These are phyloP conservation scores for Ataeniobius toweri DNA, from an alignment of 2,797 vertebrate genomes.

Conservation along the genomic window DNA sequence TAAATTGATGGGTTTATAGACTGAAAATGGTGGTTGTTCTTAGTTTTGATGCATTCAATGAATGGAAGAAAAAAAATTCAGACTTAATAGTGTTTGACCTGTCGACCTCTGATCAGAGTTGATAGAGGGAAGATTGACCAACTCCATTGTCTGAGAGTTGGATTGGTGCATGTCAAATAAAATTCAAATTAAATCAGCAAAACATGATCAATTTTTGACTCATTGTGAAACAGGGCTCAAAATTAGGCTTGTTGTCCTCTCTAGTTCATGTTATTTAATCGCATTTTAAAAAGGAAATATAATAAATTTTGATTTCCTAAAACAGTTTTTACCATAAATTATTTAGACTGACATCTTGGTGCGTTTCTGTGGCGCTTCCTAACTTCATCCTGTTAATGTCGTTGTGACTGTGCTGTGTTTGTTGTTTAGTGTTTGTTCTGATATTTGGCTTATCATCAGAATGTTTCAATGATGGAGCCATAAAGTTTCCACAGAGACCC, in stretches of 20 bases:
- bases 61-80: not conserved
- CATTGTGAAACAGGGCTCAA: not conserved
- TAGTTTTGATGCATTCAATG: not conserved
- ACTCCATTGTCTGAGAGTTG: not conserved
- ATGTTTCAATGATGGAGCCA: not conserved
- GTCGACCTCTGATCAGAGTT: not conserved
- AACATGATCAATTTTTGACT: not conserved
- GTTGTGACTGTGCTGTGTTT: not conserved
- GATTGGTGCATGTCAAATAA: not conserved
- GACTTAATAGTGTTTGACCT: not conserved
- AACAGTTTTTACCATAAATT: not conserved
- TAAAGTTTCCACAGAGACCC: constrained; percentile 12
- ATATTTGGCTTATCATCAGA: constrained; percentile 1
- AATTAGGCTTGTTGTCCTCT: not conserved
- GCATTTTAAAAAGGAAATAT: not conserved
- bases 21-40: not conserved
- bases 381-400: not conserved
- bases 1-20: not conserved
- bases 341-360: not conserved
- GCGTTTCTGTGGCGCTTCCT: not conserved
- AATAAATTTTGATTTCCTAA: not conserved
- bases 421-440: not conserved
- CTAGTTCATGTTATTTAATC: not conserved
- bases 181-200: too few species aligned
- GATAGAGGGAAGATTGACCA: not conserved